Conservation (phyloP, 2,113 vertebrate genomes). For the Vidua chalybeata region DNA sequence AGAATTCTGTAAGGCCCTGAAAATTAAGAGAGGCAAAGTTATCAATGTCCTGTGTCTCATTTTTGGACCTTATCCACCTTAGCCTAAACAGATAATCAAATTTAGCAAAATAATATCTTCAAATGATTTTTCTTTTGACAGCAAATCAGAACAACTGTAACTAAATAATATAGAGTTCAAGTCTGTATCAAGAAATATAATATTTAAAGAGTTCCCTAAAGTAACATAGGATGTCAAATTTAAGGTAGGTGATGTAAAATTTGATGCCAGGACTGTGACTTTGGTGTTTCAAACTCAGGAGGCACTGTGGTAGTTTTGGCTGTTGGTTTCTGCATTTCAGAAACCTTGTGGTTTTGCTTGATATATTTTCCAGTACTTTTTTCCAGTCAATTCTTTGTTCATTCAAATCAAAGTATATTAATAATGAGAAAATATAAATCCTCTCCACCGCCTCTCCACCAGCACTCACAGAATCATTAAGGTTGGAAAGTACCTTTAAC, state of each 20-base stretch:
- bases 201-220: background rate
- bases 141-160: background rate
- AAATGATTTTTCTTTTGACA: background rate
- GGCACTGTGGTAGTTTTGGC: background rate
- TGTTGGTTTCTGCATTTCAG: background rate
- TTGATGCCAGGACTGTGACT: background rate
- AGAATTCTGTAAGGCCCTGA: background rate
- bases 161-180: background rate
- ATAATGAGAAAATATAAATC: background rate
- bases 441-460: accelerated
- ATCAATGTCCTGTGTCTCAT: background rate
- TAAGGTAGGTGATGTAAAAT: background rate
- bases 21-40: background rate
- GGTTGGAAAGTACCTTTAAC: background rate
- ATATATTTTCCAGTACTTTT: background rate
- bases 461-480: background rate
- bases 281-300: background rate
- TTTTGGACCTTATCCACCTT: background rate
- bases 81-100: background rate
- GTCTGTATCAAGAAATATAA: background rate
- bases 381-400: background rate
- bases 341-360: background rate
- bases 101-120: background rate
- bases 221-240: background rate
- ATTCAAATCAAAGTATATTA: background rate